phyloP scores from a whole-genome alignment of 2,113 vertebrate species.

The Cyanoramphus novaezelandiae region DNA sequence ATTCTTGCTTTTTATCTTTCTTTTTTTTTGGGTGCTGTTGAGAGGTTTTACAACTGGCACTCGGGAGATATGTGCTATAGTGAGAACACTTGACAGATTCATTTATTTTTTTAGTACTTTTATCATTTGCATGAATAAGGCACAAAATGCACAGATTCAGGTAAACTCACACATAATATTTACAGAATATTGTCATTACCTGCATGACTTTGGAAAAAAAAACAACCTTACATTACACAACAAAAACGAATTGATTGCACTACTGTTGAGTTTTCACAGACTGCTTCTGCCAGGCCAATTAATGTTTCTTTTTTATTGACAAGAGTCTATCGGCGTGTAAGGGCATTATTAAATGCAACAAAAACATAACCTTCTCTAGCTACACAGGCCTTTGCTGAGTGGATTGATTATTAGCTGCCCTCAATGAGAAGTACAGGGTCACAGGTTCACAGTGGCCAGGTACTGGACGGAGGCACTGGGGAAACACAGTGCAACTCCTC shows the following conservation, averaged over 20 bases:
- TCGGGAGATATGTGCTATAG: constrained; percentile 74
- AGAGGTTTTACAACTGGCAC: constrained; percentile 74
- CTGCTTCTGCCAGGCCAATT: constrained; percentile 69
- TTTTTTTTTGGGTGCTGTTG: constrained; percentile 62
- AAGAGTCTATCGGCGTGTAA: constrained; percentile 32
- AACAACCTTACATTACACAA: constrained; percentile 75
- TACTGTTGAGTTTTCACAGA: constrained; percentile 70
- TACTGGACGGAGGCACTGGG: constrained; percentile 63
- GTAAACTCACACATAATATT: constrained; percentile 93
- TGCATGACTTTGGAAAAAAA: constrained; percentile 90
- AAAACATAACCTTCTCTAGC: constrained; percentile 24
- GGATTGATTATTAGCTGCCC: constrained; percentile 53
- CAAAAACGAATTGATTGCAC: constrained; percentile 82
- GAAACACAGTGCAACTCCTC: constrained; percentile 45
- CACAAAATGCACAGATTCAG: constrained; percentile 99
- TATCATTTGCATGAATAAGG: constrained; percentile 92
- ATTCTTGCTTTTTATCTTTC: constrained; percentile 33
- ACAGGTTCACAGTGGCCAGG: constrained; percentile 73
- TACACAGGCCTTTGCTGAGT: not conserved
- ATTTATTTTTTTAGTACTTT: constrained; percentile 75
- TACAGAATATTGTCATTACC: constrained; percentile 92
- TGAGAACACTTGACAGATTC: constrained; percentile 80
- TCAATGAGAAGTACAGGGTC: constrained; percentile 29
- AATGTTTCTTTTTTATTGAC: constrained; percentile 36
- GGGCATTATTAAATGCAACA: constrained; percentile 50